A percentile compares a stretch with the other conserved stretches of the same genome.
Conservation (phyloP, 2,888 invertebrate species). For the Acanthoscelides obtectus region DNA sequence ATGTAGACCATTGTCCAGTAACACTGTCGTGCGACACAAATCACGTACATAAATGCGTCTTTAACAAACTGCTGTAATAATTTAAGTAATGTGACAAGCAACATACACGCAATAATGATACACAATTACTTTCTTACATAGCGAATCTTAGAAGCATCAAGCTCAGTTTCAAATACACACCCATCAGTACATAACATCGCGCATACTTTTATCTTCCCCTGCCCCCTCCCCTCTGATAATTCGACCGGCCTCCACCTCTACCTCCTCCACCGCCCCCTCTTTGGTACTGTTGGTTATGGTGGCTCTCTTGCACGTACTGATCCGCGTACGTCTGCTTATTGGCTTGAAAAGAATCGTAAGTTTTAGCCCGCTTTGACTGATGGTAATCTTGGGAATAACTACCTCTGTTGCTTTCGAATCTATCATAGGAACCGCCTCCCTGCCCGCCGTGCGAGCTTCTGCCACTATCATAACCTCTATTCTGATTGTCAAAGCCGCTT, state of each 20-base stretch:
- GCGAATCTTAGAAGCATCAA: neutral
- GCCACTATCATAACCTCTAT: conserved; percentile 26
- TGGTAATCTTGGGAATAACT: conserved; percentile 45
- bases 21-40: neutral
- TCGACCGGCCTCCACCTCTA: conserved; percentile 21
- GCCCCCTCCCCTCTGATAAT: conserved; percentile 20
- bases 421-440: conserved; percentile 15
- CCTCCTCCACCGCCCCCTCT: conserved; percentile 28
- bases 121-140: neutral
- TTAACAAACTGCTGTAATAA: neutral
- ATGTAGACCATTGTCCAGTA: too few relatives aligned
- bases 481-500: conserved; percentile 21
- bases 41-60: neutral
- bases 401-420: conserved; percentile 18
- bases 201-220: neutral
- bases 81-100: neutral
- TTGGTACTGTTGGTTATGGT: conserved; percentile 44
- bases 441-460: neutral
- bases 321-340: conserved; percentile 44
- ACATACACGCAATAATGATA: neutral
- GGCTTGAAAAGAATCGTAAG: conserved; percentile 44
- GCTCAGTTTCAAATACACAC: neutral
- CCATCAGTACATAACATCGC: neutral
- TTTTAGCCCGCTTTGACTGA: conserved; percentile 42
- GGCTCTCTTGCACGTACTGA: conserved; percentile 46